Percentiles rank a stretch among this genome's conserved stretches.
Evolutionary conservation across 2,888 invertebrate genomes (phyloP).

Genomic region (Caenorhabditis sinica): DNA sequence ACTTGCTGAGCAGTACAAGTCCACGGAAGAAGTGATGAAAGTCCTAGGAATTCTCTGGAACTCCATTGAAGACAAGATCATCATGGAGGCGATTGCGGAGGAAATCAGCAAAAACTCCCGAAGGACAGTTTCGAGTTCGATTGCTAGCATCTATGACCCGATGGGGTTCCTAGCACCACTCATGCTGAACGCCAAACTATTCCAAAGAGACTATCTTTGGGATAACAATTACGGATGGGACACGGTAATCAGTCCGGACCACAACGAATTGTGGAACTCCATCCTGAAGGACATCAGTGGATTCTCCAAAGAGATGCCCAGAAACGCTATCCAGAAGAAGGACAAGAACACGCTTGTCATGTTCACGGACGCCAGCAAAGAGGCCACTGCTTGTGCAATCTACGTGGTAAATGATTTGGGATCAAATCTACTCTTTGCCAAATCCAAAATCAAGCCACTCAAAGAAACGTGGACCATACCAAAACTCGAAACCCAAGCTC

Average conservation of each 20-base stretch:
- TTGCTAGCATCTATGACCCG: constrained; percentile 81
- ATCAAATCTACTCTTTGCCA: background rate
- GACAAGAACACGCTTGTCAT: background rate
- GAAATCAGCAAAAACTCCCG: background rate
- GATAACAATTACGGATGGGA: constrained; percentile 36
- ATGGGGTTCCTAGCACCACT: constrained; percentile 78
- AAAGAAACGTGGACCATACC: constrained; percentile 57
- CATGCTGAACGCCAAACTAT: constrained; percentile 73
- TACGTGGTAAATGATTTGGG: background rate
- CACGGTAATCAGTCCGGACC: background rate
- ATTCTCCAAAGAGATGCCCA: background rate
- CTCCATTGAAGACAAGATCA: background rate
- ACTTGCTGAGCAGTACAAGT: constrained; percentile 6
- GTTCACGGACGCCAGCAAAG: constrained; percentile 32
- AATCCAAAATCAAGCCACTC: constrained; percentile 27
- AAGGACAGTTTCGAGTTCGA: constrained; percentile 19
- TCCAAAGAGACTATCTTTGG: constrained; percentile 81
- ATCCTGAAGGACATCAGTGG: background rate
- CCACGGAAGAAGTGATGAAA: background rate
- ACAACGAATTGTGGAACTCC: constrained; percentile 5
- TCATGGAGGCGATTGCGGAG: background rate
- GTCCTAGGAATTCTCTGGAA: constrained; percentile 30
- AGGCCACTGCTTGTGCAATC: constrained; percentile 15
- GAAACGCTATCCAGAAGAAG: background rate
- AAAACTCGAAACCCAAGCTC: constrained; percentile 52